phyloP scores from a whole-genome alignment of 92 coral and sea anemone species.

The Epizoanthus illoricatus region DNA sequence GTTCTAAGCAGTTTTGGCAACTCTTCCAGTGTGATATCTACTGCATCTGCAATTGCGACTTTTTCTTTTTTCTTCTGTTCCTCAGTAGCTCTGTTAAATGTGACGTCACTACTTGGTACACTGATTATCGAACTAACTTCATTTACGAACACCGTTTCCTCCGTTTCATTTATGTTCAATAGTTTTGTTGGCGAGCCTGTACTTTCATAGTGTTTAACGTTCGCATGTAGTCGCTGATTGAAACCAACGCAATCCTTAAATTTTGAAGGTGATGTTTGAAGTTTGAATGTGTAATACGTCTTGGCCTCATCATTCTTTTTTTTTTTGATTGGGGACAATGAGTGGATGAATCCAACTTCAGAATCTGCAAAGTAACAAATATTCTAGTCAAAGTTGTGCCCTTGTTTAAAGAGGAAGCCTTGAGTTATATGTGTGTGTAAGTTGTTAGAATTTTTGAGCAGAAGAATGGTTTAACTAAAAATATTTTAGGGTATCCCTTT shows the following conservation, averaged over 20 bases:
- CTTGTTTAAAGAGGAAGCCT: background rate
- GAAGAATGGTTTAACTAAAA: background rate
- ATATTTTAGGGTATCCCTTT: background rate
- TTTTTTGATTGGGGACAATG: slow-evolving; percentile 12
- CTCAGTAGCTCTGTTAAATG: background rate
- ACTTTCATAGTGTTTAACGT: slow-evolving; percentile 19
- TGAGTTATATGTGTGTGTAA: no score
- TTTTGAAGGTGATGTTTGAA: slow-evolving; percentile 26
- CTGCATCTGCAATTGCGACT: background rate
- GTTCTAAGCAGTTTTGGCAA: no score
- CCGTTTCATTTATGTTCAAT: slow-evolving; percentile 7
- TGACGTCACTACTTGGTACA: background rate
- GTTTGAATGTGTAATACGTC: slow-evolving; percentile 23
- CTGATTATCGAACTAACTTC: background rate
- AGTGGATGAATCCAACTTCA: slow-evolving; percentile 26
- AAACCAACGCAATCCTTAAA: slow-evolving; percentile 29
- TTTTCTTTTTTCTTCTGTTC: background rate
- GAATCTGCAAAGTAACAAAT: slow-evolving; percentile 8
- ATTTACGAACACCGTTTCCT: background rate
- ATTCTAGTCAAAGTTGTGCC: background rate
- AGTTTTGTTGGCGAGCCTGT: slow-evolving; percentile 37
- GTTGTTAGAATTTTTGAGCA: background rate
- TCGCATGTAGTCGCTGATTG: slow-evolving; percentile 30
- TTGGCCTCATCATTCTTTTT: background rate
- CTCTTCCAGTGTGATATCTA: background rate